A percentile compares a stretch with the other conserved stretches of the same genome.
phyloP scores from a whole-genome alignment of 2,888 invertebrate species.

The Hybos culiciformis region DNA sequence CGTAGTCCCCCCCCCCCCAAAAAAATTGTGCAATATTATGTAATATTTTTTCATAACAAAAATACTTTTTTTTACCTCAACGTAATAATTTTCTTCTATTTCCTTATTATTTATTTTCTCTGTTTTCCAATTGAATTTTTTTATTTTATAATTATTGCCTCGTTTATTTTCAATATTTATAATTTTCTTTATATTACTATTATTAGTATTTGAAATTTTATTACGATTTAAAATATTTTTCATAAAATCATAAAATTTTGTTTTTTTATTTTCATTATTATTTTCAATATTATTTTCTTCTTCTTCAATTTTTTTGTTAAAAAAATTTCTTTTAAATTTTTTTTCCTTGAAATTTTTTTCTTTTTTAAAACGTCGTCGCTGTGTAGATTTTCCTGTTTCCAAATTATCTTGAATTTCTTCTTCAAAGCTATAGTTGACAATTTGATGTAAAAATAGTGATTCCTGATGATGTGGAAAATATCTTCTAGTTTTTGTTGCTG shows the following conservation, averaged over 20 bases:
- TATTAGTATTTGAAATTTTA: no score
- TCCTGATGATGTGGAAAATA: background rate
- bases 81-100: no score
- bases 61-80: no score
- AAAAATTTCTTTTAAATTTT: background rate
- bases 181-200: no score
- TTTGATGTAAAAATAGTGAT: background rate
- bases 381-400: background rate
- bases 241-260: constrained; percentile 16
- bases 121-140: no score
- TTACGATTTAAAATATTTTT: constrained; percentile 15
- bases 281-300: no score
- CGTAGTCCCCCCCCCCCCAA: no score
- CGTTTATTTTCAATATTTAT: no score
- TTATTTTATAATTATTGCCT: no score
- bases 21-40: no score
- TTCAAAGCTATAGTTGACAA: background rate
- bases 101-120: no score
- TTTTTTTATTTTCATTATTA: constrained; percentile 9
- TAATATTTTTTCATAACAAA: no score
- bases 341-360: background rate
- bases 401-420: background rate
- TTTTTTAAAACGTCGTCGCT: background rate
- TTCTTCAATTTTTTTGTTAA: background rate
- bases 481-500: background rate